Evolutionary conservation across 2,888 invertebrate genomes (phyloP).

Genomic region (Candidula unifasciata): DNA sequence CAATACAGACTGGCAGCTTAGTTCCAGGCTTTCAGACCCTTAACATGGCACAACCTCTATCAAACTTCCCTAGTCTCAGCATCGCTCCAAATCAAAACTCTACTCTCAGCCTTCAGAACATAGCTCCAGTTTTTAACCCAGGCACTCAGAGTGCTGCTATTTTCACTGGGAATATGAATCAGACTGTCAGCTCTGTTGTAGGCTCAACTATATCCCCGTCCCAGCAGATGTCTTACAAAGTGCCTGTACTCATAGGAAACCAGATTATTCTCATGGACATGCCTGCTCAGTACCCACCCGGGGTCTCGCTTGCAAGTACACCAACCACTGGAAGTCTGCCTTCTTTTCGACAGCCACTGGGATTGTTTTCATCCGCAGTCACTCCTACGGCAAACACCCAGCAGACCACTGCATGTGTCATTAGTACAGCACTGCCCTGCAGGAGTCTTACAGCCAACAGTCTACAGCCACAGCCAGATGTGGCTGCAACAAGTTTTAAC

Average conservation of each 20-base stretch:
- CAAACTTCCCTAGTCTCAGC: background rate
- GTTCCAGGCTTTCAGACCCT: background rate
- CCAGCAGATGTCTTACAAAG: background rate
- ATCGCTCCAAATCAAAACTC: slow-evolving; percentile 12
- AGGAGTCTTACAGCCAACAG: background rate
- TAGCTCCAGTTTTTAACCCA: background rate
- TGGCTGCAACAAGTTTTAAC: background rate
- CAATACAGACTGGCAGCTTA: background rate
- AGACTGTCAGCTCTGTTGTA: background rate
- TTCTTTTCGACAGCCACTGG: background rate
- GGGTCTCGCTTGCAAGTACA: background rate
- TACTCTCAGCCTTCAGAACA: background rate
- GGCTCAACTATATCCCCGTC: background rate
- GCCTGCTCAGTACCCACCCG: background rate
- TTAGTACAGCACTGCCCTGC: background rate
- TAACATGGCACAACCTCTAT: background rate
- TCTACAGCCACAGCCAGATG: background rate
- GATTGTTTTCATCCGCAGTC: background rate
- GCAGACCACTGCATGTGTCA: background rate
- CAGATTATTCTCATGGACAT: slow-evolving; percentile 23
- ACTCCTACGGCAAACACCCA: background rate
- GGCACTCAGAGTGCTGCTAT: background rate
- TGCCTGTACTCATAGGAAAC: slow-evolving; percentile 27
- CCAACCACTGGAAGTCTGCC: background rate
- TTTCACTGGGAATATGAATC: slow-evolving; percentile 4